Evolutionary conservation across 2,888 invertebrate species (phyloP), one percentile per base, ranked within the genome.

Genomic region (Spodoptera littoralis): DNA sequence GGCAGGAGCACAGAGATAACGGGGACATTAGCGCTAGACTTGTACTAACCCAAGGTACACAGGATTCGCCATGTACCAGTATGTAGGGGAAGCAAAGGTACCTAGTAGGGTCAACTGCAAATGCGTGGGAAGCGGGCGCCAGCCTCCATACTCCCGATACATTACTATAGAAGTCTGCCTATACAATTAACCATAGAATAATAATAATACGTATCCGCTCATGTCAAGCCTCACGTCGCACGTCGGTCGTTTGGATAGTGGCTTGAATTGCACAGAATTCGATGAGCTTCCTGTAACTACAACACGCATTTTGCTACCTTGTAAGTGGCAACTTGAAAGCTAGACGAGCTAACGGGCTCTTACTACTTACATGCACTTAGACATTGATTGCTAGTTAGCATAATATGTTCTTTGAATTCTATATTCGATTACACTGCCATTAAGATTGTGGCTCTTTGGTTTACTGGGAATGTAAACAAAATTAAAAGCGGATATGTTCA

Each of bases 21-120:
- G 88, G 88, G 82, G 86, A 89, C 86, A 88, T 90, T 85, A 86
- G 84, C 84, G 78, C 79, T 82, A 70, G 80, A 73, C 88, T 80
- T 90, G 87, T 89, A 83, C 83, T 70, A 69, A 76, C 77, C 69
- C 72, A 74, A 47, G 74, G 75, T 86, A 88, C 86, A 86, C 76
- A 81, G 81, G 81, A 82, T 74, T 81, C 74, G 79, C 71, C 83
- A 65, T 87, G 88, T 87, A 82, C 65, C 64, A 67, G 57, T 70
- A 58, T 81, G 80, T 82, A 80, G 80, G 77, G 70, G 79, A 79
- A 81, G 75, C 76, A 80, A 68, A 74, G 77, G 77, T 73, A 84
- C 76, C 71, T 77, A 79, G 78, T 75, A 80, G 84, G 83, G 88
- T 88, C 88, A 87, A 84, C 80, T 65, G 62, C 65, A 68, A 65